These are phyloP conservation scores for Falco rusticolus DNA, from an alignment of 2,797 vertebrate genomes.

Conservation along the genomic window DNA sequence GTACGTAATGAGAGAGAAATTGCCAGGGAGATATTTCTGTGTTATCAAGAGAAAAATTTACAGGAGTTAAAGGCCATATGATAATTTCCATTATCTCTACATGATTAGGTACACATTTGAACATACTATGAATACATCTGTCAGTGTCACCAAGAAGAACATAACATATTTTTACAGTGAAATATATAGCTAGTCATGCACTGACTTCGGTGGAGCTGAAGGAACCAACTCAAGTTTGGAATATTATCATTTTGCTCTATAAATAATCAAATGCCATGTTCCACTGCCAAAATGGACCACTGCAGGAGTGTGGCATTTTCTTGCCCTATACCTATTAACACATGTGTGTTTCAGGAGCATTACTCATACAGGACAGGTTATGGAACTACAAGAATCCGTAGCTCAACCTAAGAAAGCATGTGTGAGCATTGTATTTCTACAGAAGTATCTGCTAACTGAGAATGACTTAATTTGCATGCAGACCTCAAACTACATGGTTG, in stretches of 20 bases:
- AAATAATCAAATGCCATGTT: not conserved
- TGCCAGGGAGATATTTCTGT: not conserved
- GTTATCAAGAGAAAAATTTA: not conserved
- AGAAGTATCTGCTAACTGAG: not conserved
- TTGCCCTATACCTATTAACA: not conserved
- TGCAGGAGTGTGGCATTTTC: not conserved
- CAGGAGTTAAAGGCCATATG: not conserved
- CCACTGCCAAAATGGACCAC: not conserved
- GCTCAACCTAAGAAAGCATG: not conserved
- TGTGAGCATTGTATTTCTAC: not conserved
- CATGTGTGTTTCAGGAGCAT: not conserved
- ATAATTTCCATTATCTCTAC: slow-evolving; percentile 9
- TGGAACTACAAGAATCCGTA: not conserved
- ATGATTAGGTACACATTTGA: slow-evolving; percentile 4
- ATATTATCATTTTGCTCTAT: not conserved
- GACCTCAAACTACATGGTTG: not conserved
- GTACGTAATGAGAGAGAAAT: not conserved
- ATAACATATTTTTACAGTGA: not conserved
- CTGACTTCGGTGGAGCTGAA: not conserved
- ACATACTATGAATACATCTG: not conserved
- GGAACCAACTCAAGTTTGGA: not conserved
- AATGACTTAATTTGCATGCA: not conserved
- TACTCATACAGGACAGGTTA: not conserved
- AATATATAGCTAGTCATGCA: not conserved
- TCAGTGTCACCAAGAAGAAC: not conserved